phyloP scores from a whole-genome alignment of 2,113 vertebrate genomes.

The Aptenodytes forsteri region DNA sequence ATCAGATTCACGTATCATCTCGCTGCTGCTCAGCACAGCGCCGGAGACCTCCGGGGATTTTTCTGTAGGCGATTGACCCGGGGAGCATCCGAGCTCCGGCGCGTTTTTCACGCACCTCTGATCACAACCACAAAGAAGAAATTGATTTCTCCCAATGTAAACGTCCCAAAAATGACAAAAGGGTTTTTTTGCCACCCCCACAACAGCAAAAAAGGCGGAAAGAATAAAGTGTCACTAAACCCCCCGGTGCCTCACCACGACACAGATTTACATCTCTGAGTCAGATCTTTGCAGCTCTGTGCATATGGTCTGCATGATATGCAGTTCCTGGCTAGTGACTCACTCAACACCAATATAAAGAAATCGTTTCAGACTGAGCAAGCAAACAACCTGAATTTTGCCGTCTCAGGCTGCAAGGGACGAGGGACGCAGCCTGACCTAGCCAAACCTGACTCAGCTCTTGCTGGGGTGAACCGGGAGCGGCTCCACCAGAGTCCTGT shows the following conservation, averaged over 20 bases:
- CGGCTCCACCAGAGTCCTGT: rapidly evolving
- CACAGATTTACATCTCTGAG: constrained; percentile 59
- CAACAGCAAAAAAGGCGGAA: neutral
- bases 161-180: neutral
- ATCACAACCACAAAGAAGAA: neutral
- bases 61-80: neutral
- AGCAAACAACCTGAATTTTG: neutral
- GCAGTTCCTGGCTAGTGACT: constrained; percentile 54
- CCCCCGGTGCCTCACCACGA: constrained; percentile 14
- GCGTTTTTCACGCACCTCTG: neutral
- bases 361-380: neutral
- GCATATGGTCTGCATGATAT: constrained; percentile 43
- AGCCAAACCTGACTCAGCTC: neutral
- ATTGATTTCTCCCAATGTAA: neutral
- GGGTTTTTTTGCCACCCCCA: neutral
- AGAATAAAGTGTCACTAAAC: neutral
- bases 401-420: neutral
- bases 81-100: neutral
- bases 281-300: constrained; percentile 61
- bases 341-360: neutral
- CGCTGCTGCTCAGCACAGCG: neutral
- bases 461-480: neutral
- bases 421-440: neutral
- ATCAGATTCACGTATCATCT: neutral
- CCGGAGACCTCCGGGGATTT: neutral